phyloP scores from a whole-genome alignment of 2,888 invertebrate species.

The Scrobipalpa costella region DNA sequence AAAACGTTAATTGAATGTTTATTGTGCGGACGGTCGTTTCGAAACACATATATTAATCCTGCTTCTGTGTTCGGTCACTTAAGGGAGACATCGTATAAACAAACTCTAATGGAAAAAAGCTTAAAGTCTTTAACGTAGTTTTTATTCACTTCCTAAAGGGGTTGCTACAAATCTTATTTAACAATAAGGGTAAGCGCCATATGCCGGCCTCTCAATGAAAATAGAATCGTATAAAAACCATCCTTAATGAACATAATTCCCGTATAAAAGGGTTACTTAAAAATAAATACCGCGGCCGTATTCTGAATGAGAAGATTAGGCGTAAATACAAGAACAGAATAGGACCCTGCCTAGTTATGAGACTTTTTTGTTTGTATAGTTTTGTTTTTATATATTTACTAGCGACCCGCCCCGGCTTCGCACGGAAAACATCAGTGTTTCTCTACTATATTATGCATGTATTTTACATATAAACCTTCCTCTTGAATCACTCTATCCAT shows the following conservation, averaged over 20 bases:
- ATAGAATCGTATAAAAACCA: slow-evolving; percentile 73
- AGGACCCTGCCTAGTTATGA: neutral
- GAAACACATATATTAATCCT: slow-evolving; percentile 1
- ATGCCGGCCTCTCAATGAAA: slow-evolving; percentile 53
- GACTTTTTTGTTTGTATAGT: no score
- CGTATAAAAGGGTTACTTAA: slow-evolving; percentile 77
- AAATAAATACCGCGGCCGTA: slow-evolving; percentile 58
- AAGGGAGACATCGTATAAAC: neutral
- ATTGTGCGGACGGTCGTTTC: neutral
- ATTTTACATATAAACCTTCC: no score
- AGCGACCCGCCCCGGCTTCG: no score
- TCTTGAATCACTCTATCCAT: no score
- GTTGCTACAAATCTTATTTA: slow-evolving; percentile 46
- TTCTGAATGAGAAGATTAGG: slow-evolving; percentile 44
- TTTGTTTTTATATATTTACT: no score
- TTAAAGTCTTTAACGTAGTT: slow-evolving; percentile 38
- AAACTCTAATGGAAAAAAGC: slow-evolving; percentile 33
- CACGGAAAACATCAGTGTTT: no score
- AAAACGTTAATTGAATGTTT: neutral
- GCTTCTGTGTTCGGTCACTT: neutral
- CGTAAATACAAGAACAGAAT: neutral
- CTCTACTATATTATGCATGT: no score
- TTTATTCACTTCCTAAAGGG: slow-evolving; percentile 51
- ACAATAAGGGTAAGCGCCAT: slow-evolving; percentile 53
- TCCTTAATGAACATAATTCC: slow-evolving; percentile 77